phyloP scores from a whole-genome alignment of 2,797 vertebrate species.

The Tinamus major region DNA sequence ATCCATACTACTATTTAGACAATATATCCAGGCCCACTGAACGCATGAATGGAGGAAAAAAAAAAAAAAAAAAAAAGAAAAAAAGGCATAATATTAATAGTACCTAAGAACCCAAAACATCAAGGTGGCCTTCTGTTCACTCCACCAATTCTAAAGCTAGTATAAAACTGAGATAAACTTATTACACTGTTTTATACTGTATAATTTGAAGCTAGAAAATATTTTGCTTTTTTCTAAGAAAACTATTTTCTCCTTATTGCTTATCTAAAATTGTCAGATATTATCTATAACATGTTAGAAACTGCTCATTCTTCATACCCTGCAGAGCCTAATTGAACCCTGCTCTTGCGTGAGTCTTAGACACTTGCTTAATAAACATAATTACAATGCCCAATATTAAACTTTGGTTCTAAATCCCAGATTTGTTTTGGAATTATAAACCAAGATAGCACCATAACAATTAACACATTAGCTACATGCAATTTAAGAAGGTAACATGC shows the following conservation, averaged over 20 bases:
- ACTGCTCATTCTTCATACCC: not conserved
- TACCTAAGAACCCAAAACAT: not conserved
- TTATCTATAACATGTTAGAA: not conserved
- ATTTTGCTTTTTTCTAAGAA: not conserved
- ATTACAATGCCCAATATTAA: not conserved
- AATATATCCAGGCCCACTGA: not conserved
- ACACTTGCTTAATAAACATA: not conserved
- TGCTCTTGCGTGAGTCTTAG: not conserved
- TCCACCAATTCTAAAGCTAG: not conserved
- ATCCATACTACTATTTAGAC: not conserved
- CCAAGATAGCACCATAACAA: not conserved
- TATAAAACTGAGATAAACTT: not conserved
- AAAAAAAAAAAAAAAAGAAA: not conserved
- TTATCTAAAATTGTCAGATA: not conserved
- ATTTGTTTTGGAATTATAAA: constrained; percentile 8
- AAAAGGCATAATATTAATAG: not conserved
- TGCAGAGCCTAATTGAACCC: not conserved
- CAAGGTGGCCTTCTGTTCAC: not conserved
- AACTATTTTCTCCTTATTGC: not conserved
- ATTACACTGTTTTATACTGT: not conserved
- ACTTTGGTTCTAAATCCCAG: not conserved
- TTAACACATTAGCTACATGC: not conserved
- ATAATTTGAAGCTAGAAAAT: not conserved
- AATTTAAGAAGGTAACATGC: not conserved
- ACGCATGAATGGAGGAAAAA: not conserved